A percentile compares a stretch with the other conserved stretches of the same genome.
Conservation (phyloP, 2,888 invertebrate species). For the Callosobruchus maculatus region DNA sequence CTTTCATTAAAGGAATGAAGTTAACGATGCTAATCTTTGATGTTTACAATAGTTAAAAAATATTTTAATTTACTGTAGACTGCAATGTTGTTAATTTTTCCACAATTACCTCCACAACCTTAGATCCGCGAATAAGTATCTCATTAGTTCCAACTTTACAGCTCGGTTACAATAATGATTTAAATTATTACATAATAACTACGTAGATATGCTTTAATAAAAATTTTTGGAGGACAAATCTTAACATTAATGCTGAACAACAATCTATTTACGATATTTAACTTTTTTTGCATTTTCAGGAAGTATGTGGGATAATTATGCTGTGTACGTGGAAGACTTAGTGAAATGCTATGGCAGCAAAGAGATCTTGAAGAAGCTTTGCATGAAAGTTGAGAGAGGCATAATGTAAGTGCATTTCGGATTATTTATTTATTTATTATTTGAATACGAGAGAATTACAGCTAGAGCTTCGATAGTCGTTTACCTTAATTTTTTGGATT, state of each 20-base stretch:
- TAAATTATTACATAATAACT: neutral
- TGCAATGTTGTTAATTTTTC: neutral
- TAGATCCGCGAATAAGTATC: neutral
- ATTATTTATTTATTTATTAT: neutral
- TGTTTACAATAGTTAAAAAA: too few species aligned
- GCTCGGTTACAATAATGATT: neutral
- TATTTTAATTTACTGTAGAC: too few species aligned
- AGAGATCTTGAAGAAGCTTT: conserved; percentile 63
- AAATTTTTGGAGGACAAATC: neutral
- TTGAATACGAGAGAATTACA: too few species aligned
- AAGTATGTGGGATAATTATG: conserved; percentile 43
- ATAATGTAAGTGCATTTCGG: conserved; percentile 72
- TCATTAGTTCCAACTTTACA: neutral
- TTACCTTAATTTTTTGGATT: too few species aligned
- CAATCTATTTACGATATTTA: neutral
- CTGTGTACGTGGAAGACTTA: conserved; percentile 66
- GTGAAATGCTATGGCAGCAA: conserved; percentile 65
- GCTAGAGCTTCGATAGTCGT: too few species aligned
- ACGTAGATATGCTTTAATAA: neutral
- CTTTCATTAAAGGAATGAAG: too few species aligned
- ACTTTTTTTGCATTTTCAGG: neutral
- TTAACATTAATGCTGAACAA: neutral
- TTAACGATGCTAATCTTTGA: too few species aligned
- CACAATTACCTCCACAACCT: neutral
- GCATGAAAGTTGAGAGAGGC: conserved; percentile 72